Evolutionary conservation across 2,113 vertebrate species (phyloP), one percentile per base, ranked within the genome.

Genomic region (Balaeniceps rex): DNA sequence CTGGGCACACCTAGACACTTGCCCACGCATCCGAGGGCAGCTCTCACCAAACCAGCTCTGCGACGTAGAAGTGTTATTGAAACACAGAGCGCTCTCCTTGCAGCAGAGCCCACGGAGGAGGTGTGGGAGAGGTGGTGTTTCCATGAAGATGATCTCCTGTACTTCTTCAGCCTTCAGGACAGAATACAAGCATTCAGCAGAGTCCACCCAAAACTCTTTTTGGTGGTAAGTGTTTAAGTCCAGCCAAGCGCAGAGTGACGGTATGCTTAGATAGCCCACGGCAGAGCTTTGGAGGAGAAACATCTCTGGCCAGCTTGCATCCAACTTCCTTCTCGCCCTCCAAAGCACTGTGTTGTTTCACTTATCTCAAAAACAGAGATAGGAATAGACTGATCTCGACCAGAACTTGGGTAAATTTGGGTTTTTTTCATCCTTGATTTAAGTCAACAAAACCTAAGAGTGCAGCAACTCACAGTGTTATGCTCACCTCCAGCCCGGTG

Each of bases 61-160:
- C 13, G 6, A 13, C 1, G 5, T 2, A 10, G 18, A 18, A 14
- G 38, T 2, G 47, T 12, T 38, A 4, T 3, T 4, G 47, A 12
- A 46, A 23, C 44, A 8, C 28, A 2, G 17, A 17, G 51, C 0
- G 25, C 66, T 40, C 24, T 2, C 29, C 55, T 14, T 9, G 24
- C 34, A 6, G 44, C 51, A 21, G 21, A 36, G 57, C 75, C 64
- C 57, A 3, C 17, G 7, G 68, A 21, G 47, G 14, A 10, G 34
- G 23, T 2, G 1, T 13, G 51, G 60, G 58, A 47, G 51, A 28
- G 51, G 68, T 4, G n/a, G 22, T 6, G 5, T 22, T 11, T 25
- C 55, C 57, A 31, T 47, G 11, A 7, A 19, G 29, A 19, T 11
- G 15, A 31, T 31, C 25, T 47, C 34, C 40, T 47, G 1, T 3